These are phyloP conservation scores for Ibidorhyncha struthersii DNA, from an alignment of 2,113 vertebrate species.

Conservation along the genomic window DNA sequence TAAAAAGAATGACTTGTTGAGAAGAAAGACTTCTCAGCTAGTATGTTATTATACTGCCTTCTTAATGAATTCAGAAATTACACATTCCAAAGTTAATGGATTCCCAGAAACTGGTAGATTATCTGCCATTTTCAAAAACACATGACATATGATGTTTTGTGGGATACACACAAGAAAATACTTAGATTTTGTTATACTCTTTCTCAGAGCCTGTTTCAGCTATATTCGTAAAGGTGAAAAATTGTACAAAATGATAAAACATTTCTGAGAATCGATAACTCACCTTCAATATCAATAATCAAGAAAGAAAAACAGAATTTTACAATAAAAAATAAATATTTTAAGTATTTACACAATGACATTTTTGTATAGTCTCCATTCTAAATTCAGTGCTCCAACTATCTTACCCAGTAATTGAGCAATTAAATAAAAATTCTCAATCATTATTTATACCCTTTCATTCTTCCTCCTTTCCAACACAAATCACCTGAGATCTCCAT, in stretches of 20 bases:
- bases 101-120: background rate
- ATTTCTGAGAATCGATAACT: background rate
- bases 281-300: background rate
- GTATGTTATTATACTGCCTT: background rate
- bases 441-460: background rate
- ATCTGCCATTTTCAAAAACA: background rate
- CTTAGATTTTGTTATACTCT: background rate
- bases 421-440: background rate
- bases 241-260: background rate
- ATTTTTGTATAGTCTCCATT: background rate
- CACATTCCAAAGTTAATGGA: background rate
- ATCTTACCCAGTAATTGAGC: background rate
- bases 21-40: background rate
- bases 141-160: background rate
- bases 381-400: background rate
- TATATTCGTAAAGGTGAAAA: background rate
- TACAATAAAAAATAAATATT: background rate
- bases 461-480: background rate
- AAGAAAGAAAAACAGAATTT: background rate
- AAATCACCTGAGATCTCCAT: background rate
- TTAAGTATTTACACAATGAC: background rate
- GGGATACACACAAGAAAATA: background rate
- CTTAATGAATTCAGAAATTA: background rate
- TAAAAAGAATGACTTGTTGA: background rate
- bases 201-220: background rate